Conservation (phyloP, 2,797 vertebrate species). For the Spheniscus humboldti region DNA sequence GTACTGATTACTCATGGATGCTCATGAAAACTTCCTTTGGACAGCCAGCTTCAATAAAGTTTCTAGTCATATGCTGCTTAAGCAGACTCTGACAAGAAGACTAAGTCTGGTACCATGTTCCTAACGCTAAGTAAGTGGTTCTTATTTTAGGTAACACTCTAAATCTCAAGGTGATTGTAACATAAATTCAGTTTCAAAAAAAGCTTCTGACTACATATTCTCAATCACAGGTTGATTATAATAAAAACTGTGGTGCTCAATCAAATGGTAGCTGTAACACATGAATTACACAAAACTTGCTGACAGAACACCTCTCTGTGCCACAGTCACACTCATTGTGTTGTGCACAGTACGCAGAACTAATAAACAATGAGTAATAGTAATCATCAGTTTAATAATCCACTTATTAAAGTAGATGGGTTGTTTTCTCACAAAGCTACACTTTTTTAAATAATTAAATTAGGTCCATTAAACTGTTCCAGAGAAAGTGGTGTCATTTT, state of each 20-base stretch:
- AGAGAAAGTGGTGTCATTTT: not conserved
- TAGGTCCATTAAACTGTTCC: not conserved
- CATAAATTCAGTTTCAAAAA: not conserved
- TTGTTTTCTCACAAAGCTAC: not conserved
- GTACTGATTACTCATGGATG: slow-evolving; percentile 77
- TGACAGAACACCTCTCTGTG: not conserved
- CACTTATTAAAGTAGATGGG: not conserved
- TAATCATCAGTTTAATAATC: not conserved
- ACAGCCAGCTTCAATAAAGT: slow-evolving; percentile 77
- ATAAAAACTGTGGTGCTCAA: not conserved
- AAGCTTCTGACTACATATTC: not conserved
- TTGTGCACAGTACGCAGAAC: not conserved
- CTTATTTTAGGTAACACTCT: not conserved
- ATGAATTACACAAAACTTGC: not conserved
- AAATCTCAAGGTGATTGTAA: not conserved
- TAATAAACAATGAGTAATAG: not conserved
- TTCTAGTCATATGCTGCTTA: not conserved
- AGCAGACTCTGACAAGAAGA: not conserved
- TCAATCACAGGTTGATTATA: not conserved
- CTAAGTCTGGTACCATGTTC: not conserved
- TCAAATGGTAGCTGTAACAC: not conserved
- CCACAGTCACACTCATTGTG: not conserved
- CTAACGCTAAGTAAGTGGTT: not conserved
- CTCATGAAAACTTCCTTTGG: slow-evolving; percentile 76
- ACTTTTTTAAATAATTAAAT: not conserved